phyloP scores from a whole-genome alignment of 1,140 invertebrate genomes.

The Drosophila paulistorum region DNA sequence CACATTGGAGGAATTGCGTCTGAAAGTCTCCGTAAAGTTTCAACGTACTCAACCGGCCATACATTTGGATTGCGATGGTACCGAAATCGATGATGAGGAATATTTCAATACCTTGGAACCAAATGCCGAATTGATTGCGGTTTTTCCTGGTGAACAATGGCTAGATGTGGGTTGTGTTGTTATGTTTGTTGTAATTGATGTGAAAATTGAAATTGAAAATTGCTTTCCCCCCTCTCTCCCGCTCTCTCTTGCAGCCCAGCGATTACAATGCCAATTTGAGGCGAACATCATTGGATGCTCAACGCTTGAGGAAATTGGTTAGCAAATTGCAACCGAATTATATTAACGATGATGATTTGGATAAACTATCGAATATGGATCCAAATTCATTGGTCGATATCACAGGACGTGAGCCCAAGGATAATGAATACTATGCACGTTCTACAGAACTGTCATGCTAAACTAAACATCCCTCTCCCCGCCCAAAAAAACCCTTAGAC shows the following conservation, averaged over 20 bases:
- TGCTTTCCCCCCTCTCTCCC: neutral
- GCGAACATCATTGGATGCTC: constrained; percentile 84
- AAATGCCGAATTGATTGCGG: constrained; percentile 92
- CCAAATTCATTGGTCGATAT: constrained; percentile 91
- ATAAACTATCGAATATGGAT: constrained; percentile 93
- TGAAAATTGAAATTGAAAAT: neutral
- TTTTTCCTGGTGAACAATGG: constrained; percentile 90
- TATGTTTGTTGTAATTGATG: neutral
- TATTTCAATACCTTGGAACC: constrained; percentile 93
- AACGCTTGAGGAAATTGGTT: constrained; percentile 86
- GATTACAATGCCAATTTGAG: constrained; percentile 72
- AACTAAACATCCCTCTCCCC: neutral
- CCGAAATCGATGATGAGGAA: constrained; percentile 94
- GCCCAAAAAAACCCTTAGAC: too few relatives aligned
- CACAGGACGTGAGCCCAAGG: constrained; percentile 90
- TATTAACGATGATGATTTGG: constrained; percentile 90
- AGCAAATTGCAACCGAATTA: constrained; percentile 90
- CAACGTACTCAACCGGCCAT: constrained; percentile 87
- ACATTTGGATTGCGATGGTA: constrained; percentile 92
- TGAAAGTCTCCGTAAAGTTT: constrained; percentile 87
- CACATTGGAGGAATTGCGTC: constrained; percentile 89
- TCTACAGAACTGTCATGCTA: constrained; percentile 71
- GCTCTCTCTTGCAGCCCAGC: constrained; percentile 48
- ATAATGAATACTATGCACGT: constrained; percentile 77
- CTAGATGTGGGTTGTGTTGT: constrained; percentile 75